Conservation (phyloP, 2,888 invertebrate species). For the Allacma fusca region DNA sequence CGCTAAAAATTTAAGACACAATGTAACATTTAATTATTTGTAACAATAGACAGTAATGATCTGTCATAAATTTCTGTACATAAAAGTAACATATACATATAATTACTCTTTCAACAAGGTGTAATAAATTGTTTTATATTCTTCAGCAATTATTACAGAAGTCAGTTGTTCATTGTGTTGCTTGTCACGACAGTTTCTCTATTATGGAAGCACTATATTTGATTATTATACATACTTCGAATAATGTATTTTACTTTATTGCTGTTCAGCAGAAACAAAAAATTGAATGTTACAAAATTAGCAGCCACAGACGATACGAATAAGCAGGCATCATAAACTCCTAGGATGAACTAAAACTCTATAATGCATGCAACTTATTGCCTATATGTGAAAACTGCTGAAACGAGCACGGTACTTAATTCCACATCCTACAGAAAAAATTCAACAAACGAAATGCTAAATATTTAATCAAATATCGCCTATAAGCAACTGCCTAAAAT, state of each 20-base stretch:
- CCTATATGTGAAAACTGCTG: neutral
- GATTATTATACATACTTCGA: neutral
- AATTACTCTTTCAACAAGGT: neutral
- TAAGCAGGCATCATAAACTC: neutral
- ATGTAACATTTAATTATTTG: neutral
- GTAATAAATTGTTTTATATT: neutral
- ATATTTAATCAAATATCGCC: neutral
- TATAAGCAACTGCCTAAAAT: constrained; percentile 10
- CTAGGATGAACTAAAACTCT: neutral
- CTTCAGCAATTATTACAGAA: neutral
- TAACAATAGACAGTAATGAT: neutral
- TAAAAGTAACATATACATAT: neutral
- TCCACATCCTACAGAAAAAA: neutral
- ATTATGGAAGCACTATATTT: constrained; percentile 5
- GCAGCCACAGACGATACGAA: neutral
- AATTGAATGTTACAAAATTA: neutral
- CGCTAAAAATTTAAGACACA: neutral
- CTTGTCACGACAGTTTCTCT: constrained; percentile 1
- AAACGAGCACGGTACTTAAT: neutral
- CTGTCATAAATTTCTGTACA: neutral
- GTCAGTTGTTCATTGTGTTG: neutral
- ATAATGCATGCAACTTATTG: neutral
- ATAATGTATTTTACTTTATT: neutral
- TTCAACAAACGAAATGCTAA: neutral
- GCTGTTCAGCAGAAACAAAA: neutral